Evolutionary conservation across 2,113 vertebrate genomes (phyloP).

Genomic region (Dromas ardeola): DNA sequence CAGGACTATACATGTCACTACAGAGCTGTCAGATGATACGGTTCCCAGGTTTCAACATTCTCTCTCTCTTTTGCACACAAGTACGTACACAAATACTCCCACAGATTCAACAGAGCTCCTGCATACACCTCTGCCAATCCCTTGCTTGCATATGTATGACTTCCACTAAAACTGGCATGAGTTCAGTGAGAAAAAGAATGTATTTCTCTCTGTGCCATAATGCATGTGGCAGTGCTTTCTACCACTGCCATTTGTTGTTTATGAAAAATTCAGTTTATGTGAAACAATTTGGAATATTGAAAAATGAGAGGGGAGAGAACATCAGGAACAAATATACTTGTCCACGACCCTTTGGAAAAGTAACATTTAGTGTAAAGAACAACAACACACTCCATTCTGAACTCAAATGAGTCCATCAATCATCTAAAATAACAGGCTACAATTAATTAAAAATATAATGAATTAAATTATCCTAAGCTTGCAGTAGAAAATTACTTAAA

Average conservation of each 20-base stretch:
- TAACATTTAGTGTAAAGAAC: not conserved
- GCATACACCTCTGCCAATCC: conserved; percentile 48
- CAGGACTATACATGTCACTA: not conserved
- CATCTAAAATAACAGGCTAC: not conserved
- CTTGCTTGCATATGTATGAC: not conserved
- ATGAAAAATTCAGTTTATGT: not conserved
- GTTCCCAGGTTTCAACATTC: conserved; percentile 32
- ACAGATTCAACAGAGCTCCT: conserved; percentile 30
- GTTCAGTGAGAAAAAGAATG: conserved; percentile 21
- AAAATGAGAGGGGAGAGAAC: not conserved
- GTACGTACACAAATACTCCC: conserved; percentile 43
- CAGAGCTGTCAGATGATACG: not conserved
- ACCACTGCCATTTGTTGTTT: not conserved
- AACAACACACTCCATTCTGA: not conserved
- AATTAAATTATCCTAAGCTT: not conserved
- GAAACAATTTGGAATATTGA: not conserved
- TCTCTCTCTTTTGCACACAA: conserved; percentile 12
- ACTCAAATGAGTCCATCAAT: not conserved
- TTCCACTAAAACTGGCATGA: conserved; percentile 30
- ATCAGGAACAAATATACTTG: not conserved
- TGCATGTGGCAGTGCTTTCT: not conserved
- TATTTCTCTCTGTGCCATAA: conserved; percentile 2
- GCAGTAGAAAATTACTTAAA: not conserved
- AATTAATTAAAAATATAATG: not conserved
- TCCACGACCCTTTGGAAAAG: not conserved